Percentiles rank a stretch among this genome's conserved stretches.
phyloP scores from a whole-genome alignment of 2,113 vertebrate species.

The Cololabis saira region DNA sequence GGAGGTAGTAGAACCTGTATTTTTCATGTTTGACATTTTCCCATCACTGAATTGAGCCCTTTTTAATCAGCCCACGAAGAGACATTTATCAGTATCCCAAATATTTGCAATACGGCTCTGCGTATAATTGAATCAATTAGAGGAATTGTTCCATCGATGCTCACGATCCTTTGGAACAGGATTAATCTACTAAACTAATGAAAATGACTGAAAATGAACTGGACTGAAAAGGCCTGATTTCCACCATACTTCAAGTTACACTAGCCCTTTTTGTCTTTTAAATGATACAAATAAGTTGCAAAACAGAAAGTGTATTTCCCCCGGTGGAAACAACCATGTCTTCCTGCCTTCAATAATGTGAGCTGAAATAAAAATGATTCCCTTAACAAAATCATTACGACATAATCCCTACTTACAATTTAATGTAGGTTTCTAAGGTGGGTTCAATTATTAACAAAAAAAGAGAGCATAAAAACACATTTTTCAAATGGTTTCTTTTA shows the following conservation, averaged over 20 bases:
- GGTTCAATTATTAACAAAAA: too few relatives aligned
- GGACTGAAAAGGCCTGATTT: slow-evolving; percentile 2
- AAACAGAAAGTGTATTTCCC: too few relatives aligned
- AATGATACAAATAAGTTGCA: too few relatives aligned
- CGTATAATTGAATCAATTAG: slow-evolving; percentile 31
- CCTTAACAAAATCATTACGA: too few relatives aligned
- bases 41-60: background rate
- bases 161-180: slow-evolving; percentile 13
- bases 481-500: too few relatives aligned
- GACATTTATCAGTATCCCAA: slow-evolving; percentile 24
- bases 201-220: slow-evolving; percentile 22
- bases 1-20: slow-evolving; percentile 10
- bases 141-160: slow-evolving; percentile 22
- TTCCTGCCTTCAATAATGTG: too few relatives aligned
- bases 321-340: too few relatives aligned
- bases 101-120: slow-evolving; percentile 9
- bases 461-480: too few relatives aligned
- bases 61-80: slow-evolving; percentile 12
- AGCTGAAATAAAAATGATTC: too few relatives aligned
- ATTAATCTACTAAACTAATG: slow-evolving; percentile 10
- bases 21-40: slow-evolving; percentile 10
- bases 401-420: too few relatives aligned
- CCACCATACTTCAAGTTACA: background rate
- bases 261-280: background rate
- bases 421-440: too few relatives aligned